Base-by-base conservation (phyloP, 2,113 vertebrate genomes). In the Pionites leucogaster region DNA sequence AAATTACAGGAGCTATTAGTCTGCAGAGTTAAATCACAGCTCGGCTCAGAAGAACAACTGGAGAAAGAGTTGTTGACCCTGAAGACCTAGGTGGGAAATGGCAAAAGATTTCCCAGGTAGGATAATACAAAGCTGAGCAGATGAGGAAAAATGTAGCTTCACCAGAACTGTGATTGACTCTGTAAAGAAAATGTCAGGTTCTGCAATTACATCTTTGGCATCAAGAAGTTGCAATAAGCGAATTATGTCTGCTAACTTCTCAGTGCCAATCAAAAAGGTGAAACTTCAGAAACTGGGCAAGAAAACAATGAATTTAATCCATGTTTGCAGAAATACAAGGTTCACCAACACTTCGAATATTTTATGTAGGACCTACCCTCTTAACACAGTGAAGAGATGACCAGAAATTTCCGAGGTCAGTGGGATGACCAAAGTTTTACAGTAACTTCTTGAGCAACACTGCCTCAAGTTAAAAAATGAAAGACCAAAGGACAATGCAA, bases 261-360 rank as follows among this genome's bases (percentile, higher is more conserved):
- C 11, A 33, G 3, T 18, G 22, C 2, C 2, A 39, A n/a, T 23
- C 4, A 27, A 57, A 90, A 47, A 6, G 0, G 1, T 5, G 59
- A 35, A 31, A 42, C 1, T 33, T 8, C 4, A 0, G 1, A 79
- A 2, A 75, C 0, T 0, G 6, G 0, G 0, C 2, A 29, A 80
- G 2, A 24, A 17, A 53, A 55, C 3, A 53, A 1, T 1, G 2
- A 0, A 3, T 23, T 33, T 17, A 7, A 18, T 7, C 2, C 3
- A 31, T 4, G 0, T 20, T 22, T 5, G 2, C 0, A 1, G 1
- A 35, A n/a, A 53, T 3, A n/a, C 0, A 33, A 17, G 31, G 3
- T 4, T 5, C 22, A 46, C 1, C 0, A 63, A 39, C 1, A 22
- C 13, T 7, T 1, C 0, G 3, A 50, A 2, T 14, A n/a, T 12